phyloP scores from a whole-genome alignment of 1,140 invertebrate genomes.

The Acromyrmex charruanus region DNA sequence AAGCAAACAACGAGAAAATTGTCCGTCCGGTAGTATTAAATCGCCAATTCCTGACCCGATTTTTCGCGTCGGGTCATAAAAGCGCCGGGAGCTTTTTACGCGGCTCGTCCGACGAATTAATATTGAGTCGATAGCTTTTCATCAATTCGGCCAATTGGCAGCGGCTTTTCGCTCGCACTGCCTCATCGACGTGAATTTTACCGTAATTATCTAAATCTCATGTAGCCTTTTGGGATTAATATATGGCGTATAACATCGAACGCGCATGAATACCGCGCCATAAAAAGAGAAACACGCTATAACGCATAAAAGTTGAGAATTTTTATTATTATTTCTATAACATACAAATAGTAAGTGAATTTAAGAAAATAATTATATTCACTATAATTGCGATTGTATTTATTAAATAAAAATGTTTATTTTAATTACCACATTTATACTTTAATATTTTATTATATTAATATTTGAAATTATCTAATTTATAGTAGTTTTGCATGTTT shows the following conservation, averaged over 20 bases:
- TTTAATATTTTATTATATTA: no score
- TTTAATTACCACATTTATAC: no score
- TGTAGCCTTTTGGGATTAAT: conserved; percentile 7
- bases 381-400: no score
- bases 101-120: conserved; percentile 47
- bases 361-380: no score
- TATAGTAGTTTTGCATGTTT: no score
- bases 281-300: not conserved
- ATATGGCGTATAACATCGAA: not conserved
- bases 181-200: conserved; percentile 9
- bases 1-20: conserved; percentile 49
- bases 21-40: conserved; percentile 48
- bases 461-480: no score
- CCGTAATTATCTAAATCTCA: conserved; percentile 1
- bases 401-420: no score
- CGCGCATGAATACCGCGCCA: not conserved
- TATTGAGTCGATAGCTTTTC: conserved; percentile 52
- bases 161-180: not conserved
- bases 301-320: not conserved
- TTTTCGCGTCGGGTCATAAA: conserved; percentile 33
- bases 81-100: conserved; percentile 48
- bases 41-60: conserved; percentile 45
- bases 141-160: conserved; percentile 46
- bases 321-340: no score
- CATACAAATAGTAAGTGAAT: no score